These are phyloP conservation scores for Pelvicachromis taeniatus DNA, from an alignment of 2,113 vertebrate genomes.

Conservation along the genomic window DNA sequence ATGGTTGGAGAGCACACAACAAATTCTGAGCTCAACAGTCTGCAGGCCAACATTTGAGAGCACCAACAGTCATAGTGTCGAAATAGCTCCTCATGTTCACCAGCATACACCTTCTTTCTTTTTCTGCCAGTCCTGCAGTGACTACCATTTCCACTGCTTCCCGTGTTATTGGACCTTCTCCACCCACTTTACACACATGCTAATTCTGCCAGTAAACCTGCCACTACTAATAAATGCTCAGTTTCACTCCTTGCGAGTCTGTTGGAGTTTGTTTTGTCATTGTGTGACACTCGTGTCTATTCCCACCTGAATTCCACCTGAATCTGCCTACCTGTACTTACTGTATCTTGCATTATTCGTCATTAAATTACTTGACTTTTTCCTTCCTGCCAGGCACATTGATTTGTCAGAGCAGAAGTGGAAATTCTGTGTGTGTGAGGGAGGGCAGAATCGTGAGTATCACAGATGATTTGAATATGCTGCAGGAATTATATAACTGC, in stretches of 20 bases:
- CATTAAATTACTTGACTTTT: background rate
- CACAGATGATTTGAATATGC: background rate
- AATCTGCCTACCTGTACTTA: background rate
- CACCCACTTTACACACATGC: background rate
- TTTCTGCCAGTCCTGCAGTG: background rate
- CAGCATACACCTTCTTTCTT: background rate
- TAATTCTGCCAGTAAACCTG: background rate
- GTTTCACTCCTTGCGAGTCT: background rate
- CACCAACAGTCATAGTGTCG: background rate
- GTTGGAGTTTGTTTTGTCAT: background rate
- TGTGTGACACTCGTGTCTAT: background rate
- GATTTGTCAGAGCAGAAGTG: background rate
- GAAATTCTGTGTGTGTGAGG: background rate
- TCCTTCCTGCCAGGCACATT: background rate
- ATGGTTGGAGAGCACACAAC: background rate
- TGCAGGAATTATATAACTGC: background rate
- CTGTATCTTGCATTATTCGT: background rate
- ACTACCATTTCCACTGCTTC: background rate
- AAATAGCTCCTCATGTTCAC: background rate
- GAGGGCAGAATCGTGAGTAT: background rate
- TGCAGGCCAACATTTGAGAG: background rate
- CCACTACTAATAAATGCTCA: background rate
- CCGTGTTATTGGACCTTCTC: background rate
- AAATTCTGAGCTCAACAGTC: background rate
- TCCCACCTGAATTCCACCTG: background rate